Conservation (phyloP, 2,888 invertebrate genomes). For the Arrhopalites spinosus region DNA sequence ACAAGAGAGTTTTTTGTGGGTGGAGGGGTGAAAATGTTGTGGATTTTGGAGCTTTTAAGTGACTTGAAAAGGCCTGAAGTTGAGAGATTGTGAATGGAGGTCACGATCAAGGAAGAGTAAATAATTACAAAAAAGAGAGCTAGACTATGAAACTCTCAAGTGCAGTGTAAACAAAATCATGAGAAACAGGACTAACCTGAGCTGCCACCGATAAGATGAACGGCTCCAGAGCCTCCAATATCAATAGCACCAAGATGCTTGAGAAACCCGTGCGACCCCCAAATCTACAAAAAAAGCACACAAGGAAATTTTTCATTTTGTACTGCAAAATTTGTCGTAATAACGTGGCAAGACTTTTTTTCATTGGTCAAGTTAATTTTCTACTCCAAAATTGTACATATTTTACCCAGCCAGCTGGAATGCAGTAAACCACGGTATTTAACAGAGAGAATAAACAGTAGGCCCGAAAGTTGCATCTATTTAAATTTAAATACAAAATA, state of each 20-base stretch:
- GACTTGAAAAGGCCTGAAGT: not conserved
- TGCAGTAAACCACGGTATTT: slow-evolving; percentile 87
- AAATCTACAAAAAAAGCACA: not conserved
- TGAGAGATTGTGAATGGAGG: not conserved
- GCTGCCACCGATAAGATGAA: slow-evolving; percentile 80
- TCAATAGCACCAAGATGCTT: slow-evolving; percentile 84
- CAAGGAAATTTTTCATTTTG: too few species aligned
- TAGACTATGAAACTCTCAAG: not conserved
- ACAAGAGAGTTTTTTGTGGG: too few species aligned
- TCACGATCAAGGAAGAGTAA: not conserved
- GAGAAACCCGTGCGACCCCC: slow-evolving; percentile 66
- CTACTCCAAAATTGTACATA: too few species aligned
- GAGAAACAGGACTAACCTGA: slow-evolving; percentile 58
- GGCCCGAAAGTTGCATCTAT: slow-evolving; percentile 84
- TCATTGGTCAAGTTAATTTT: too few species aligned
- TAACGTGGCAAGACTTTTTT: too few species aligned
- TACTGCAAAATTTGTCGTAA: too few species aligned
- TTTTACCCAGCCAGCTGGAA: slow-evolving; percentile 61
- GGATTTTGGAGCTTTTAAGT: not conserved
- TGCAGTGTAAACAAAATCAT: not conserved
- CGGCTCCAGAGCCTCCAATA: slow-evolving; percentile 89
- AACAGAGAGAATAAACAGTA: slow-evolving; percentile 87
- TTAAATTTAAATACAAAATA: not conserved
- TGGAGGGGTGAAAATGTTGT: not conserved
- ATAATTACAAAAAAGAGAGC: not conserved